Base-by-base conservation (phyloP, 2,113 vertebrate species). In the Phycodurus eques region DNA sequence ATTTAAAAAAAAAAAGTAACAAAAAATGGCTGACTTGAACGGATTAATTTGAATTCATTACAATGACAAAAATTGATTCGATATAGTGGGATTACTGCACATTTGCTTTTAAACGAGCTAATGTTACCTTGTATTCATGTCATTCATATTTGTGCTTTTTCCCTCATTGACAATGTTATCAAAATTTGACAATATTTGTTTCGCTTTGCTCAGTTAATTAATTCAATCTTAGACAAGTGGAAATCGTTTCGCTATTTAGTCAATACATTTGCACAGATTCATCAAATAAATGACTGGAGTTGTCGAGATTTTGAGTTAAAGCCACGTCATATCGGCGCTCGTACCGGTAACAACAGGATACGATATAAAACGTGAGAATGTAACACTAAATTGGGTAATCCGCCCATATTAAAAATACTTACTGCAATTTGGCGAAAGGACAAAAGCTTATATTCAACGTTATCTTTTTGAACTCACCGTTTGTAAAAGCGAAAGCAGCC, bases 401-500 rank as follows among this genome's bases (percentile, higher is more conserved):
- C 8, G 4, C 39, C 12, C 4, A 2, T 0, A 2, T 0, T 31
- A 0, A 1, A 4, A 1, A 19, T 5, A 57, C 8, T 60, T 1
- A 27, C 35, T 10, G 0, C 5, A 2, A 8, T 0, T 44, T 0
- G 42, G 31, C 42, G 2, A 6, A 0, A 15, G 1, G 0, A 51
- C 0, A 8, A 0, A 0, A 31, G 0, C 2, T 9, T 0, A 10
- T 20, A 13, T 20, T 49, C 2, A 56, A 0, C 11, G 5, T 47
- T 39, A 31, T 1, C 0, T 8, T 15, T 13, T 31, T 47, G 12
- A 66, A 85, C 84, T 94, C 91, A 96, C 95, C 94, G 93, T 93
- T 82, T 96, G 93, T 79, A 96, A 74, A 17, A 93, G 67, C 33
- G 94, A 86, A 2, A 96, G 70, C 19, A 94, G 70, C 92, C 94